Conservation (phyloP, 2,797 vertebrate genomes). For the Macropus fuliginosus region DNA sequence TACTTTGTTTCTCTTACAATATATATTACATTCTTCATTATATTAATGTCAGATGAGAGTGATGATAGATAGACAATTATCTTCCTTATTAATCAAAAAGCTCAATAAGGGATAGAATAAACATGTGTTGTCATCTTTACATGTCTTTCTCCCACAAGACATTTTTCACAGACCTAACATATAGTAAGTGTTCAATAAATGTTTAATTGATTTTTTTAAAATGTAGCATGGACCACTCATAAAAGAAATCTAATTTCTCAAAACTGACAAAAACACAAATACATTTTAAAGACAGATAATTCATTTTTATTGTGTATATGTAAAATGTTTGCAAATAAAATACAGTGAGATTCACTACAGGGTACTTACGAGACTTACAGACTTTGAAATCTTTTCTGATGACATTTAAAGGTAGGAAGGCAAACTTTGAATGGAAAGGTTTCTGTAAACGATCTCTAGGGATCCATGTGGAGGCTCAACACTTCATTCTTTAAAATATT, state of each 20-base stretch:
- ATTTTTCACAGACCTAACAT: not conserved
- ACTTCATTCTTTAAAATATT: not conserved
- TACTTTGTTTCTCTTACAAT: not conserved
- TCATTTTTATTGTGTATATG: not conserved
- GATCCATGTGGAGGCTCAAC: not conserved
- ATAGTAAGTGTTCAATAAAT: not conserved
- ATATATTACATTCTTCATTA: not conserved
- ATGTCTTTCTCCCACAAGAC: not conserved
- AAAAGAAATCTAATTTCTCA: not conserved
- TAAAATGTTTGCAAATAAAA: not conserved
- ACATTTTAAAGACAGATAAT: not conserved
- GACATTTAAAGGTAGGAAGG: not conserved
- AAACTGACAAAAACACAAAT: not conserved
- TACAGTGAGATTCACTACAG: not conserved
- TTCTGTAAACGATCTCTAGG: not conserved
- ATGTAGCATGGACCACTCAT: not conserved
- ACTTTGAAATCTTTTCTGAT: not conserved
- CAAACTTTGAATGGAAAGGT: not conserved
- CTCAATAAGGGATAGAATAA: not conserved
- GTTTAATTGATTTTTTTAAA: not conserved
- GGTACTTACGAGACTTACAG: not conserved
- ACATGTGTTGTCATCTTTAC: not conserved
- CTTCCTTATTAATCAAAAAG: not conserved
- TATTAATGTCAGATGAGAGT: not conserved
- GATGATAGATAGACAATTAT: not conserved